Base-by-base conservation (phyloP, 2,113 vertebrate genomes). In the Pelobates fuscus region DNA sequence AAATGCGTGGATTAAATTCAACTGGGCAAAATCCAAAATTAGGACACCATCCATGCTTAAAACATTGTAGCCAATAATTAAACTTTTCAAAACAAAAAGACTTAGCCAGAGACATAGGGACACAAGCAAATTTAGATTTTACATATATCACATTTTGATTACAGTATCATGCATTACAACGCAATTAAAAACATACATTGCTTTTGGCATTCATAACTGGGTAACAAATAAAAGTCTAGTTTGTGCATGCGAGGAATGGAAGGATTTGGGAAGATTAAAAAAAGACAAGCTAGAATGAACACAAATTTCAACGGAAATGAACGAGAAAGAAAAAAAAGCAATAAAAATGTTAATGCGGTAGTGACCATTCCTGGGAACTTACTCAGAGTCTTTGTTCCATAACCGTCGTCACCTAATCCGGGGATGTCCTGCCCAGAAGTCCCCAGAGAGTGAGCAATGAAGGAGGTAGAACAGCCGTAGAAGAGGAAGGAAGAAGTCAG, bases 341-440 rank as follows among this genome's bases (percentile, higher is more conserved):
- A 82, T 62, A 73, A 21, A 59, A 79, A 85, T 82, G 72, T 79
- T 81, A 84, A 87, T 85, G 85, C 91, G 89, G 88, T 82, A 93
- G 90, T 89, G 92, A 91, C 88, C 91, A 93, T 93, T 95, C 91
- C 92, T 92, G 87, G 93, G 88, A 91, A 99, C 97, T 99, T 98
- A 99, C 97, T 98, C 93, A 95, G 94, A 85, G 94, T 94, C 92
- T 98, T 98, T 94, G 96, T 96, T 92, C 95, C 95, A 95, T 97
- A 99, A 94, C 95, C 95, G 93, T 98, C 97, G 93, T 99, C 97
- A 95, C 95, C 94, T 94, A 98, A 91, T 89, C 95, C 96, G 89
- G 95, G 93, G 94, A 96, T 93, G 92, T 99, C 97, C 97, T 99
- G 93, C 89, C 92, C 78, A 88, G 91, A 88, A 93, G 89, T 95